Evolutionary conservation across 2,888 invertebrate genomes (phyloP).

Genomic region (Vannuccia rotundouncinata): DNA sequence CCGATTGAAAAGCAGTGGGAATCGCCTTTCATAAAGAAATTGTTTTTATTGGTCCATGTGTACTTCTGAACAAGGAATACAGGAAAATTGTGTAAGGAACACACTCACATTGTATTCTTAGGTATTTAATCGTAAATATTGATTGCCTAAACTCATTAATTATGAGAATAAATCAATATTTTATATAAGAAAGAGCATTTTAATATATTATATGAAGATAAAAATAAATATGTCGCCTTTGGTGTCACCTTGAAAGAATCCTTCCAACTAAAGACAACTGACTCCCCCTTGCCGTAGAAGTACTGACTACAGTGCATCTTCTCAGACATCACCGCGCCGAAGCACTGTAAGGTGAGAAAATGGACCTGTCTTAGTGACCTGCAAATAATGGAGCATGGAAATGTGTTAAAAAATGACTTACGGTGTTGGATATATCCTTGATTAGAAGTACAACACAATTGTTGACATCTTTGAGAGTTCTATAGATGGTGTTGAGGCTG

Average conservation of each 20-base stretch:
- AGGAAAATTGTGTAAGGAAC: too few relatives aligned
- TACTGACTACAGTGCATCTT: neutral
- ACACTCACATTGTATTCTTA: too few relatives aligned
- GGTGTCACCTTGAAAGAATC: neutral
- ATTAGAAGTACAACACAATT: slow-evolving; percentile 31
- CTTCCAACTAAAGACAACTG: neutral
- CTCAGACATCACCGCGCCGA: slow-evolving; percentile 8
- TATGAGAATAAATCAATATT: neutral
- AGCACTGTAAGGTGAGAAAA: neutral
- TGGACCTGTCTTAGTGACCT: too few relatives aligned
- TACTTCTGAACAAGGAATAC: slow-evolving; percentile 27
- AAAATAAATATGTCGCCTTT: neutral
- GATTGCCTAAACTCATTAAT: neutral
- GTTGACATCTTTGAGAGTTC: slow-evolving; percentile 21
- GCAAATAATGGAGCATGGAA: neutral
- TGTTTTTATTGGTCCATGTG: slow-evolving; percentile 35
- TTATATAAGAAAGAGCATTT: neutral
- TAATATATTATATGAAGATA: neutral
- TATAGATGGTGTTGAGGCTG: slow-evolving; percentile 34
- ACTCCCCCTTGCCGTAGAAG: slow-evolving; percentile 18
- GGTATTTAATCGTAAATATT: too few relatives aligned
- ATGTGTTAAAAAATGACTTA: neutral
- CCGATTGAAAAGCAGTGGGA: slow-evolving; percentile 30
- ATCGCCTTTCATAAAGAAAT: slow-evolving; percentile 36
- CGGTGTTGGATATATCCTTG: slow-evolving; percentile 24